A percentile compares a stretch with the other conserved stretches of the same genome.
phyloP scores from a whole-genome alignment of 1,140 invertebrate genomes.

The Drosophila punjabiensis region DNA sequence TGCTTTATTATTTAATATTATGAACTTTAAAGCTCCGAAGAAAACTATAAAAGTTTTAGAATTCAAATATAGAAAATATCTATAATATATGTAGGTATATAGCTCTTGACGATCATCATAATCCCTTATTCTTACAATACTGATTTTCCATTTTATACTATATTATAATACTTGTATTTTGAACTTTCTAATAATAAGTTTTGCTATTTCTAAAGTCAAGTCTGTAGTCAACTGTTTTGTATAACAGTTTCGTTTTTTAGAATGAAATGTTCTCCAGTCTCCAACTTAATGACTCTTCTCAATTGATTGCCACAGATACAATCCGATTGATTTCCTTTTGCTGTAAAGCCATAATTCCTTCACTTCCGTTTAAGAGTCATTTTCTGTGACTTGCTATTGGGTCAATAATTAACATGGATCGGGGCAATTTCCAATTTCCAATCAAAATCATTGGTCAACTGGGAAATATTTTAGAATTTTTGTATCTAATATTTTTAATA shows the following conservation, averaged over 20 bases:
- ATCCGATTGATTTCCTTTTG: constrained; percentile 31
- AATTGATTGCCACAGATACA: constrained; percentile 21
- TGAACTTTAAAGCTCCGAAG: too few species aligned
- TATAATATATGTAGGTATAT: not conserved
- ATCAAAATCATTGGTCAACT: too few species aligned
- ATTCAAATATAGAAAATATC: not conserved
- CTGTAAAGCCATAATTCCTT: constrained; percentile 26
- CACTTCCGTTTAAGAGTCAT: constrained; percentile 40
- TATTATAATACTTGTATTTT: not conserved
- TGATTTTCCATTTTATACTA: not conserved
- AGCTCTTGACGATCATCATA: not conserved
- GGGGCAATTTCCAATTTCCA: too few species aligned
- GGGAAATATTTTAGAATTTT: too few species aligned
- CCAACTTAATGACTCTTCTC: constrained; percentile 2
- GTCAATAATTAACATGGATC: constrained; percentile 25
- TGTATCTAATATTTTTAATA: too few species aligned
- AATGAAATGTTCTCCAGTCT: not conserved
- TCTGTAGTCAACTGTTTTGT: not conserved
- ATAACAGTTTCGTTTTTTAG: not conserved
- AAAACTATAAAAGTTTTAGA: not conserved
- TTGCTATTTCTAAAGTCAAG: not conserved
- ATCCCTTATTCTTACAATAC: not conserved
- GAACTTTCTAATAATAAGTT: not conserved
- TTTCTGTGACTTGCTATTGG: constrained; percentile 31
- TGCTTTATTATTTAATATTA: not conserved